Percentiles rank a stretch among this genome's conserved stretches.
Conservation (phyloP, 2,113 vertebrate species). For the Carassius auratus region DNA sequence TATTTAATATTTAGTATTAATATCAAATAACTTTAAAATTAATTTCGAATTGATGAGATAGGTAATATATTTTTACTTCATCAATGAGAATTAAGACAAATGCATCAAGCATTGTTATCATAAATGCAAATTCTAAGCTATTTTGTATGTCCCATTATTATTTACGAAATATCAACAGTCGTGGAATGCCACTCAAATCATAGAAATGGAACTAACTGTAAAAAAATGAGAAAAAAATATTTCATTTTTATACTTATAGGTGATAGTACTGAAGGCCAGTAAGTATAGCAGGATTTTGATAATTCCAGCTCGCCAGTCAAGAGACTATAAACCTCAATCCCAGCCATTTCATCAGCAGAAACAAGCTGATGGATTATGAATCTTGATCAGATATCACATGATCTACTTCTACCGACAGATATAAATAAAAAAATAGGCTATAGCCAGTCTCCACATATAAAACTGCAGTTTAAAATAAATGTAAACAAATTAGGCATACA, state of each 20-base stretch:
- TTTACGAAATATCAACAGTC: background rate
- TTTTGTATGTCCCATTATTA: no score
- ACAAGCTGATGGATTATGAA: constrained; percentile 2
- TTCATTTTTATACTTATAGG: background rate
- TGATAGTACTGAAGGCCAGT: background rate
- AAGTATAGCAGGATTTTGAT: constrained; percentile 23
- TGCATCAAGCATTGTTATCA: background rate
- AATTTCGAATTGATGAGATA: no score
- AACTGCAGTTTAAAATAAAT: background rate
- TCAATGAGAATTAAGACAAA: background rate
- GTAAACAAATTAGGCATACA: background rate
- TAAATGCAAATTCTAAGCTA: background rate
- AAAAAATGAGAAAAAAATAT: background rate
- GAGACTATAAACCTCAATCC: background rate
- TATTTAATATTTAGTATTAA: no score
- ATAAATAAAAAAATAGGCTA: background rate
- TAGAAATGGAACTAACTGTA: background rate
- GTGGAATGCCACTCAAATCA: no score
- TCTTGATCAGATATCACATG: background rate
- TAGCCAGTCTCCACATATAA: background rate
- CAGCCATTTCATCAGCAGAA: constrained; percentile 16
- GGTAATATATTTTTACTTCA: background rate
- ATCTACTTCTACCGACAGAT: background rate
- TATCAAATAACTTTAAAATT: background rate
- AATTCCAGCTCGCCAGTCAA: constrained; percentile 15